Conservation (phyloP, 2,113 vertebrate genomes). For the human region DNA sequence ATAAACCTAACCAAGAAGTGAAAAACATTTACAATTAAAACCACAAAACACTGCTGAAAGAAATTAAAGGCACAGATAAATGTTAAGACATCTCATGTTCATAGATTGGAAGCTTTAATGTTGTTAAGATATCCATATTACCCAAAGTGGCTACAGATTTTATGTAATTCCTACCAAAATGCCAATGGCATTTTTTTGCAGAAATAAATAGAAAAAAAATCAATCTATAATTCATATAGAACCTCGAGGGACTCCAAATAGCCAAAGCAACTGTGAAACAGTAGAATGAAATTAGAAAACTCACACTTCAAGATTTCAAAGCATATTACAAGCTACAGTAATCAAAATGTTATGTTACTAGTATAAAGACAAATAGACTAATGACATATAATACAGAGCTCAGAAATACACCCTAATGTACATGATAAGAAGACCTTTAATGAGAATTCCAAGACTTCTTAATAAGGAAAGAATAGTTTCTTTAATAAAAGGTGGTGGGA, state of each 20-base stretch:
- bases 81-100: too few species aligned
- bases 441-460: neutral
- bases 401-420: neutral
- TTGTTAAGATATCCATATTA: neutral
- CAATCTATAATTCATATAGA: neutral
- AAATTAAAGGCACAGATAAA: neutral
- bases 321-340: neutral
- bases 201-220: neutral
- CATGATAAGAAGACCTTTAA: neutral
- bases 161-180: neutral
- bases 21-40: neutral
- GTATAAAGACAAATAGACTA: neutral
- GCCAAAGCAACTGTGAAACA: neutral
- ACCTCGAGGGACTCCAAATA: neutral
- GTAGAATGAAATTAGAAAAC: neutral
- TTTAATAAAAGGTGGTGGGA: neutral
- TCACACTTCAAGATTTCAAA: neutral
- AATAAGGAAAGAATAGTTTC: neutral
- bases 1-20: neutral
- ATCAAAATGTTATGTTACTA: neutral
- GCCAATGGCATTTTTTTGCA: neutral
- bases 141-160: neutral
- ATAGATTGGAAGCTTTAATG: neutral
- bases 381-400: neutral
- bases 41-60: neutral